These are phyloP conservation scores for Oryzias sinensis DNA, from an alignment of 2,797 vertebrate genomes.

Conservation along the genomic window DNA sequence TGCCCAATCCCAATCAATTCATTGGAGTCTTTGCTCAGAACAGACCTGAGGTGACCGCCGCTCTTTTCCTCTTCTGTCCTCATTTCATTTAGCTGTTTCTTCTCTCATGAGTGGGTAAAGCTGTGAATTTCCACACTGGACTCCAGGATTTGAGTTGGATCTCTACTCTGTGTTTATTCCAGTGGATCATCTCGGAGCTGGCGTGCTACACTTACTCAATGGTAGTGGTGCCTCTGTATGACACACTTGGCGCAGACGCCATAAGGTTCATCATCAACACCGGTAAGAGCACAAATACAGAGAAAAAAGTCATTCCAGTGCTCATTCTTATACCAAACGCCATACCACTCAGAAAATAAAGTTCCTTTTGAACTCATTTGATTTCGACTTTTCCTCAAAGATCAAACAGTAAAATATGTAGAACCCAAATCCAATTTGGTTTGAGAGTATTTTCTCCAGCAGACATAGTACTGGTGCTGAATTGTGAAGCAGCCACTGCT, in stretches of 20 bases:
- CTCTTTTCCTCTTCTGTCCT: conserved; percentile 2
- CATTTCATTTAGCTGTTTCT: background rate
- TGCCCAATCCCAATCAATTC: conserved; percentile 85
- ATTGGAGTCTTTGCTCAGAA: conserved; percentile 98
- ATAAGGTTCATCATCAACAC: conserved; percentile 95
- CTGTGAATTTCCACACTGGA: no score
- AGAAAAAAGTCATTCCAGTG: no score
- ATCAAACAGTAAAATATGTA: no score
- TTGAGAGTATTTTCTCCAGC: no score
- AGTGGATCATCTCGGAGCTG: conserved; percentile 98
- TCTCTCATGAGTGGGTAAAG: no score
- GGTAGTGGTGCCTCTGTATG: conserved; percentile 96
- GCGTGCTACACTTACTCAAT: conserved; percentile 98
- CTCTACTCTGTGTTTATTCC: conserved; percentile 18
- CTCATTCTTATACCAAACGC: no score
- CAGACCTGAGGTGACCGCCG: conserved; percentile 87
- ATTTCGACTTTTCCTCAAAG: background rate
- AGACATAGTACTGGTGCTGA: no score
- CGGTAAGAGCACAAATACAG: conserved; percentile 73
- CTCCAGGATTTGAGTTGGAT: background rate
- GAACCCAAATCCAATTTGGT: no score
- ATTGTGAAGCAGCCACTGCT: no score
- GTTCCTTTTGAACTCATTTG: background rate
- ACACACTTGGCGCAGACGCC: conserved; percentile 92
- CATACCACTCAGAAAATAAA: no score